Evolutionary conservation across 2,797 vertebrate genomes (phyloP).

Genomic region (Glossophaga mutica): DNA sequence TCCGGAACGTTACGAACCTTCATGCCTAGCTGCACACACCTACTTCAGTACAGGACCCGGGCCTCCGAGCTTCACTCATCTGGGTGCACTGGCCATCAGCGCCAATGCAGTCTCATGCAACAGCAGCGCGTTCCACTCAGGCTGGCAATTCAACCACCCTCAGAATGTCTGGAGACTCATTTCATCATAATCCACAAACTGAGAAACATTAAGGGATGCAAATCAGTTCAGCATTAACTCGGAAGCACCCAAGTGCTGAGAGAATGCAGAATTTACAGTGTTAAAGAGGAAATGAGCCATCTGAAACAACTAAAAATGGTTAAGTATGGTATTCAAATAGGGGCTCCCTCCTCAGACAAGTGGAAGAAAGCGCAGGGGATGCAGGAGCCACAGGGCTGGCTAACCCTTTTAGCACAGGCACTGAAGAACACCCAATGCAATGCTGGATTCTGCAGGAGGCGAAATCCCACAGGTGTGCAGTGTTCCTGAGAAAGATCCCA

Average conservation of each 20-base stretch:
- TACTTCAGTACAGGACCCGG: not conserved
- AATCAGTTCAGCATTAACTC: conserved; percentile 60
- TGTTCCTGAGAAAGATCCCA: conserved; percentile 82
- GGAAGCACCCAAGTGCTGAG: conserved; percentile 60
- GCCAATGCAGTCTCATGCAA: not conserved
- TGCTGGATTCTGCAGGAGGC: conserved; percentile 56
- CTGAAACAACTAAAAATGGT: conserved; percentile 61
- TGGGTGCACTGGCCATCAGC: not conserved
- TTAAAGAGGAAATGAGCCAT: conserved; percentile 67
- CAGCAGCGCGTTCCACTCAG: conserved; percentile 29
- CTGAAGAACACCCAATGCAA: conserved; percentile 66
- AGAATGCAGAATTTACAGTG: conserved; percentile 69
- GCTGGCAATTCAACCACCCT: not conserved
- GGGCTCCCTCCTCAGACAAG: conserved; percentile 36
- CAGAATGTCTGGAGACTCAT: conserved; percentile 49
- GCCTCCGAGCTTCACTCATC: not conserved
- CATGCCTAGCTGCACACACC: not conserved
- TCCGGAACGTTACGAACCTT: not conserved
- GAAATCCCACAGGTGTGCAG: conserved; percentile 49
- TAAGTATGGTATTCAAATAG: not conserved
- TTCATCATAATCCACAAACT: conserved; percentile 67
- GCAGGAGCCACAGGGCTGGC: conserved; percentile 45
- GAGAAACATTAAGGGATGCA: conserved; percentile 70
- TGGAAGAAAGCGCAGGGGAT: conserved; percentile 51
- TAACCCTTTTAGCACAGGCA: conserved; percentile 67